These are phyloP conservation scores for Pandemis cinnamomeana DNA, from an alignment of 2,888 invertebrate species.

Conservation along the genomic window DNA sequence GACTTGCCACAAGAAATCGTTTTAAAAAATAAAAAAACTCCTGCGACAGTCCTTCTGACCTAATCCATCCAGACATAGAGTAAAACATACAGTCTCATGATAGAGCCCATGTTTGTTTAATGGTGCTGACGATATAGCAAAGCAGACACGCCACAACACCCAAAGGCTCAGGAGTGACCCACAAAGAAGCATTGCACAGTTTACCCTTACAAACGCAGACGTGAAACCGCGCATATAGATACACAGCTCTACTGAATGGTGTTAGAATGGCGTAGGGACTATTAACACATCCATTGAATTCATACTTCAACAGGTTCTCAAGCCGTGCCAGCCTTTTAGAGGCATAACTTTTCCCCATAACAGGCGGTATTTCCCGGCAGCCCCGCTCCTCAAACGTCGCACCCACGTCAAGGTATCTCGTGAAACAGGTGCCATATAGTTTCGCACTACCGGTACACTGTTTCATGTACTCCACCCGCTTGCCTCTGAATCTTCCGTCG, in stretches of 20 bases:
- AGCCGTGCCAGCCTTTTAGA: constrained; percentile 49
- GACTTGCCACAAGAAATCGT: background rate
- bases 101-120: background rate
- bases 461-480: constrained; percentile 28
- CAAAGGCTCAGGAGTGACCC: background rate
- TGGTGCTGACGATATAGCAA: background rate
- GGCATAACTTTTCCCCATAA: constrained; percentile 48
- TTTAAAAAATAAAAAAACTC: background rate
- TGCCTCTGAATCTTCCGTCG: background rate
- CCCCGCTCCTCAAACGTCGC: constrained; percentile 57
- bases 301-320: constrained; percentile 48
- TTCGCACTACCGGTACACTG: background rate
- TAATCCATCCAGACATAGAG: too few relatives aligned
- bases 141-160: background rate
- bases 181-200: constrained; percentile 2
- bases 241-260: background rate
- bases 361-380: constrained; percentile 55
- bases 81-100: background rate
- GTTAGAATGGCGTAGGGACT: constrained; percentile 13
- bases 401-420: constrained; percentile 57
- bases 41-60: background rate
- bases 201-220: constrained; percentile 15
- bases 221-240: constrained; percentile 15
- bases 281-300: background rate
- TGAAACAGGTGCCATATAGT: constrained; percentile 52